phyloP scores from a whole-genome alignment of 2,888 invertebrate species.

The Aphodius sticticus region DNA sequence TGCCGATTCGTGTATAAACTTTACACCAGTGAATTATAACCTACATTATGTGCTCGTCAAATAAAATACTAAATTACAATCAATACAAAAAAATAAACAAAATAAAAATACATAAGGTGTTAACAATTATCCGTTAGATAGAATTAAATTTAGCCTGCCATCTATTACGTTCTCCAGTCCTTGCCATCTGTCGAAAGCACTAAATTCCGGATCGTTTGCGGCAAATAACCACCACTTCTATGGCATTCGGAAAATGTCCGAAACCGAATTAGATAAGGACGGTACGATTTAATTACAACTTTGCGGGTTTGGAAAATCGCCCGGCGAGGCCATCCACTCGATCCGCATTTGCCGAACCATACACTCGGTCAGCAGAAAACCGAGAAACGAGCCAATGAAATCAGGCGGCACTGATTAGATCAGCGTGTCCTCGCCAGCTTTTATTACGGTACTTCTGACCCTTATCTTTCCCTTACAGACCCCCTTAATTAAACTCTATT shows the following conservation, averaged over 20 bases:
- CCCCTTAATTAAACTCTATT: background rate
- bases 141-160: background rate
- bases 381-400: conserved; percentile 4
- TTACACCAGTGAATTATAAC: no score
- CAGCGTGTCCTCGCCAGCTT: background rate
- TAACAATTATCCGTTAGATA: no score
- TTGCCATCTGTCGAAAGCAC: background rate
- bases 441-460: background rate
- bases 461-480: background rate
- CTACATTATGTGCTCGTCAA: no score
- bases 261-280: background rate
- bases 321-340: background rate
- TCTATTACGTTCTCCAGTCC: background rate
- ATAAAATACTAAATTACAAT: no score
- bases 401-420: background rate
- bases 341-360: background rate
- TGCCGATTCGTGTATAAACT: no score
- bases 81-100: no score
- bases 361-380: conserved; percentile 4
- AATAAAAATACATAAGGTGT: no score
- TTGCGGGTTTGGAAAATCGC: background rate
- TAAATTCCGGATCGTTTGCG: background rate
- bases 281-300: background rate
- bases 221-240: background rate
- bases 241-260: background rate